Percentiles rank a stretch among this genome's conserved stretches.
phyloP scores from a whole-genome alignment of 2,113 vertebrate genomes.

The Apodemus sylvaticus region DNA sequence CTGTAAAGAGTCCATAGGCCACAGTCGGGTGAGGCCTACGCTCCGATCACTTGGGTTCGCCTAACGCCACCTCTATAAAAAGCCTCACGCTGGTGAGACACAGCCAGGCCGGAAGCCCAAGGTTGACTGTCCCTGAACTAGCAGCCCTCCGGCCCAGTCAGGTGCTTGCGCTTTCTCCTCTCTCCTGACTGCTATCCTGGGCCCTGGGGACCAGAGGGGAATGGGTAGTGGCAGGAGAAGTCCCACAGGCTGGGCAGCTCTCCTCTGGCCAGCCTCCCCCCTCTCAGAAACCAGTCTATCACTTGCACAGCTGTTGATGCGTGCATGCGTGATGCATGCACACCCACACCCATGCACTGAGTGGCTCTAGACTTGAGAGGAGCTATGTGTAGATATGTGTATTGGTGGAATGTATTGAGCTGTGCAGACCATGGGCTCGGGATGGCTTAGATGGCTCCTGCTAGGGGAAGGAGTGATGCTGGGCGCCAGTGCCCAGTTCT shows the following conservation, averaged over 20 bases:
- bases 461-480: too few species aligned
- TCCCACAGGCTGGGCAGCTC: constrained; percentile 13
- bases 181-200: constrained; percentile 49
- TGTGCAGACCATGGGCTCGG: background rate
- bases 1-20: constrained; percentile 41
- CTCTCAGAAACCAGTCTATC: constrained; percentile 51
- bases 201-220: constrained; percentile 43
- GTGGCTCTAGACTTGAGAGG: background rate
- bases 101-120: constrained; percentile 40
- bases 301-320: constrained; percentile 15
- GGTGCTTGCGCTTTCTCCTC: background rate
- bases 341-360: background rate
- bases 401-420: background rate
- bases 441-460: background rate
- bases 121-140: constrained; percentile 47
- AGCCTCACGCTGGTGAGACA: constrained; percentile 5
- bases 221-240: constrained; percentile 6
- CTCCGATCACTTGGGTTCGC: background rate
- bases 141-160: background rate
- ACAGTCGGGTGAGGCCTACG: constrained; percentile 13
- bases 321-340: background rate
- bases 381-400: accelerated
- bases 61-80: constrained; percentile 55
- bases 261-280: constrained; percentile 38
- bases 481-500: background rate